Evolutionary conservation across 1,140 invertebrate genomes (phyloP).

Genomic region (Drosophila mojavensis): DNA sequence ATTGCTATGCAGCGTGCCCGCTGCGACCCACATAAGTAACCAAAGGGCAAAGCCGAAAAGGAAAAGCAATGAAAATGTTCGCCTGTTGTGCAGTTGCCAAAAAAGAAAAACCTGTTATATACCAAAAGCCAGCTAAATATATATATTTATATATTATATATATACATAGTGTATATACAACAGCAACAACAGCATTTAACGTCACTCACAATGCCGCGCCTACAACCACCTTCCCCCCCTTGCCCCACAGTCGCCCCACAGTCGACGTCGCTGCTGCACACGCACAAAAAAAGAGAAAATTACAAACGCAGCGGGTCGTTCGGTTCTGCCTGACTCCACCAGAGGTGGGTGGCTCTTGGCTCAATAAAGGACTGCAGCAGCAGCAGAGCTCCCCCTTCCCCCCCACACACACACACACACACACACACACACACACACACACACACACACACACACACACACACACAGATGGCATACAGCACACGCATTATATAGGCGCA

Average conservation of each 20-base stretch:
- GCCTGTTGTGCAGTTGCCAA: constrained; percentile 24
- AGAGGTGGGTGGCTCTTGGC: constrained; percentile 25
- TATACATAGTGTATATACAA: constrained; percentile 7
- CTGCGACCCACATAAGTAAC: constrained; percentile 67
- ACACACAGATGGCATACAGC: constrained; percentile 14
- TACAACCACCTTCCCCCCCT: not conserved
- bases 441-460: constrained; percentile 1
- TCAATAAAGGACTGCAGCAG: constrained; percentile 71
- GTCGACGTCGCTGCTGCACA: constrained; percentile 52
- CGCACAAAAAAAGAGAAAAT: constrained; percentile 78
- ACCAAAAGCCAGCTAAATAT: constrained; percentile 2
- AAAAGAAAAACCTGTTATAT: constrained; percentile 45
- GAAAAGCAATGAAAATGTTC: constrained; percentile 44
- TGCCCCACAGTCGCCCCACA: not conserved
- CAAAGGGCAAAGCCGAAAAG: constrained; percentile 24
- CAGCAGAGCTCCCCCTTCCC: constrained; percentile 17
- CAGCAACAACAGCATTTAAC: constrained; percentile 62
- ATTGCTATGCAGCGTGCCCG: constrained; percentile 64
- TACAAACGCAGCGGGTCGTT: constrained; percentile 77
- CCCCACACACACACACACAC: constrained; percentile 9
- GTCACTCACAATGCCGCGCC: constrained; percentile 68
- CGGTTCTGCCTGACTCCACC: constrained; percentile 31
- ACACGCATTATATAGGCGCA: constrained; percentile 26
- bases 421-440: not conserved
- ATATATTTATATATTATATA: not conserved